Evolutionary conservation across 2,113 vertebrate genomes (phyloP), one percentile per base, ranked within the genome.

Genomic region (Megatriorchis doriae): DNA sequence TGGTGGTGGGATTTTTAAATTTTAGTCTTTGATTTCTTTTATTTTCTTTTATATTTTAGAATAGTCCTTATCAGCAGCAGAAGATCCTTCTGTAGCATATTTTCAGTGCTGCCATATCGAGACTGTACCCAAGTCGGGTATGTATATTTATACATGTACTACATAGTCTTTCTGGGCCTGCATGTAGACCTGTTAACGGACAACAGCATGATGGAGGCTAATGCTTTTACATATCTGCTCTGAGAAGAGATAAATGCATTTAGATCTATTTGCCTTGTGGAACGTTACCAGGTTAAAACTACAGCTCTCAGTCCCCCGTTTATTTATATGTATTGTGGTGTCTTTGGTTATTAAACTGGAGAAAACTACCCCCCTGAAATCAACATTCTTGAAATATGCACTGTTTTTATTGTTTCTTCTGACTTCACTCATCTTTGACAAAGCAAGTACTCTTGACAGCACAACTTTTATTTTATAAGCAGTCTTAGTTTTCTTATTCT

Each of bases 1-100:
- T 97, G 96, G 96, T 91, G 97, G 25, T 91, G 93, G 81, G 86
- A 70, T 85, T 95, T 86, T 91, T 26, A 90, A 93, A 91, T 93
- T 79, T 91, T 96, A 90, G 94, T 97, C 92, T 95, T 98, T 98
- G 98, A 98, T 96, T 96, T 98, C 96, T 97, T 98, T 98, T 98
- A 96, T 98, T 98, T 99, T 96, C 96, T 97, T 97, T 97, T 97
- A 68, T 96, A 94, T 99, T 98, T 97, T 99, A 99, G 99, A 99
- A 99, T 99, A 99, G 99, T 99, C 98, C 99, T 99, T 98, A 99
- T 99, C 99, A 99, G 99, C 99, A 99, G 99, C 99, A 99, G 99
- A 99, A 99, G 99, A 99, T 99, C 99, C 98, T 99, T 99, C 98
- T 99, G 99, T 99, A 99, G 99, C 99, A 99, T 99, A 98, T 99